phyloP scores from a whole-genome alignment of 1,140 invertebrate genomes.

The Drosophila virilis region DNA sequence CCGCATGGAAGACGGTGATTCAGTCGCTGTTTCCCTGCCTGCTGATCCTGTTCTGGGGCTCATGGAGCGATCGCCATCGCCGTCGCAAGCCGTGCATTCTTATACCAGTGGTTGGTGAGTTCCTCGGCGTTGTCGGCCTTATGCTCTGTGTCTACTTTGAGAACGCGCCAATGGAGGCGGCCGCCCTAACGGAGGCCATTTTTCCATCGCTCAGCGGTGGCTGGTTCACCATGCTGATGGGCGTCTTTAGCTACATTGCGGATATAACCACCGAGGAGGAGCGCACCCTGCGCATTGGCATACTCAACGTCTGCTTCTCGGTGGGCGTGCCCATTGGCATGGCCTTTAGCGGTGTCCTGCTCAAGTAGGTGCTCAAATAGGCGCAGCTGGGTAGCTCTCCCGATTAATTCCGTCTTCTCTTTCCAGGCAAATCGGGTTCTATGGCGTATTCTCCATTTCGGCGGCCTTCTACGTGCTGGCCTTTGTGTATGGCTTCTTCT shows the following conservation, averaged over 20 bases:
- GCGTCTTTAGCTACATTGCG: constrained; percentile 94
- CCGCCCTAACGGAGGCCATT: constrained; percentile 90
- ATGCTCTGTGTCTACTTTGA: constrained; percentile 92
- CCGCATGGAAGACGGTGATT: constrained; percentile 91
- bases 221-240: constrained; percentile 95
- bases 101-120: constrained; percentile 92
- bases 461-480: constrained; percentile 90
- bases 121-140: constrained; percentile 90
- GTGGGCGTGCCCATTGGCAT: constrained; percentile 92
- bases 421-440: constrained; percentile 90
- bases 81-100: constrained; percentile 93
- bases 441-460: constrained; percentile 91
- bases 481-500: constrained; percentile 88
- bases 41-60: constrained; percentile 91
- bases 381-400: not conserved
- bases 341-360: constrained; percentile 89
- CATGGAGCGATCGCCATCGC: constrained; percentile 90
- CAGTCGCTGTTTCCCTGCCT: constrained; percentile 90
- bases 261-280: constrained; percentile 92
- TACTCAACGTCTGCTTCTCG: constrained; percentile 92
- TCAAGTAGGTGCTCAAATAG: constrained; percentile 77
- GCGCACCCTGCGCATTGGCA: constrained; percentile 92
- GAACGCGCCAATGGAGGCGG: constrained; percentile 91
- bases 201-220: constrained; percentile 91
- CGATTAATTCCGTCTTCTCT: not conserved